Base-by-base conservation (phyloP, 2,797 vertebrate species). In the Hippopotamyrus pictus region DNA sequence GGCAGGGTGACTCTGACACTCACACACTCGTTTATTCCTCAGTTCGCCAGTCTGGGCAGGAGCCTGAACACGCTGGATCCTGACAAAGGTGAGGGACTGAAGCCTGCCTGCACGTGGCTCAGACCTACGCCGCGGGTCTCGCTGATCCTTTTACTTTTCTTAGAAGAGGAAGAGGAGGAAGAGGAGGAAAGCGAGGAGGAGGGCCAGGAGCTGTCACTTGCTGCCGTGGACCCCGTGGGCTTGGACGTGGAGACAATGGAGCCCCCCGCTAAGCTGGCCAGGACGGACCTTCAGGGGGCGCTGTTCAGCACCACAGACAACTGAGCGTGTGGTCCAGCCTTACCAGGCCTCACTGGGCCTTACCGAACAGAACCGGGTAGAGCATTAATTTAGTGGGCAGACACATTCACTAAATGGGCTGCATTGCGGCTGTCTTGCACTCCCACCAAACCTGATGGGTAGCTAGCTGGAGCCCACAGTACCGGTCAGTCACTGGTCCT, bases 151-250 rank as follows among this genome's bases (percentile, higher is more conserved):
- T 12, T 86, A 59, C 62, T 82, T 87, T 54, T 33, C 51, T 2
- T 93, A 98, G 97, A 98, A 79, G 98, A 99, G 69, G 98, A 99
- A 89, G 98, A 98, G 86, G 97, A 99, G 12, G 98, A 98, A 46
- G 98, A 98, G 7, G 97, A 98, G 50, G 98, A 97, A 59, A 98
- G 97, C 3, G 97, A 98, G 0, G 97, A 98, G 1, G 96, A 98
- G 91, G 94, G 96, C 88, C 97, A 97, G 91, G 97, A 98, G 94
- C 94, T 98, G 90, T 94, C 96, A 1, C 95, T 98, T 86, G 94
- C 95, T 0, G 91, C 62, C 22, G 8, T 94, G 11, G 96, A 97
- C 0, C 93, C 92, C 0, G 91, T 92, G 0, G 94, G 96, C 90
- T 96, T 97, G 0, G 96, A 96, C 0, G 96, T 96, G 0, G 97